Base-by-base conservation (phyloP, 1,140 invertebrate species). In the Dinoponera quadriceps region DNA sequence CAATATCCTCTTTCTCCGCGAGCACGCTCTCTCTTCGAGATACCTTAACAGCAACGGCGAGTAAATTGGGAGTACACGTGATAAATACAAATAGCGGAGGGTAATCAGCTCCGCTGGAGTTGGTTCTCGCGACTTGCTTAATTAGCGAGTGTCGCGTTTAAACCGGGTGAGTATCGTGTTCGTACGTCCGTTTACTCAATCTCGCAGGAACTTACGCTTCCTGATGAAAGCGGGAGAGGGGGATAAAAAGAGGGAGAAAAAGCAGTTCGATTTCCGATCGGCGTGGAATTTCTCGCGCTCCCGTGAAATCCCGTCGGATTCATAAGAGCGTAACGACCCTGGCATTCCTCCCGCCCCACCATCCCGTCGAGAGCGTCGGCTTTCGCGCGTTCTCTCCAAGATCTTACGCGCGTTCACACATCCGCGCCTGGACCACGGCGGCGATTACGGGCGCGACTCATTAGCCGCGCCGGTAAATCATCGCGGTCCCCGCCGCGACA, bases 381-480 rank as follows among this genome's bases (percentile, higher is more conserved):
- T 71, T 29, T 59, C 20, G 33, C 3, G 4, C 49, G 25, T 14
- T 62, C 33, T 16, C 25, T 59, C 38, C 63, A 69, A 84, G 74
- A 84, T 75, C 57, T 55, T 69, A 55, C 65, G 38, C 65, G 38
- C 11, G 38, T 68, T 60, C 77, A 51, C 84, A 59, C 84, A 68
- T 38, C 59, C 57, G 44, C 22, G 51, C 29, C 80, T 73, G 73
- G 27, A 69, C 66, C 29, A 57, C 68, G 49, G 18, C 69, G 57
- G 54, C 73, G 86, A 87, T 86, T 87, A 87, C 73, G 74, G 74
- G 38, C 38, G 38, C 85, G 83, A 89, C 90, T 92, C 90, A 91
- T 92, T 92, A 92, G 90, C 86, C 73, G 87, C 81, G 89, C 83
- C 86, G 48, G 84, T 91, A 91, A 91, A 92, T 91, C 90, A 91